Evolutionary conservation across 2,797 vertebrate genomes (phyloP).

Genomic region (Brachyrhaphis roseni): DNA sequence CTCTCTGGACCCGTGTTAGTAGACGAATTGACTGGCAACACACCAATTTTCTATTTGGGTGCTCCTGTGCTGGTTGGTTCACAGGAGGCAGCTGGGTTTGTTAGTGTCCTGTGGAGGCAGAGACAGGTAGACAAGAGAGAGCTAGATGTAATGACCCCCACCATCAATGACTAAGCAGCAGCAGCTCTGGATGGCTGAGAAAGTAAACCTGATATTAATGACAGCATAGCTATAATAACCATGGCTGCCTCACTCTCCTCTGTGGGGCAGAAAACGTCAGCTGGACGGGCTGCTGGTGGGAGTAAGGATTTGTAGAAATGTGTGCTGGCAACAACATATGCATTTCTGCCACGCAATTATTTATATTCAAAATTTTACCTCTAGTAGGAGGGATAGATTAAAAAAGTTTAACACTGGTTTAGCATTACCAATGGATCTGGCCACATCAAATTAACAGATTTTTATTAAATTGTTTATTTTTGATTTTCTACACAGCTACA

Average conservation of each 20-base stretch:
- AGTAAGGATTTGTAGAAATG: slow-evolving; percentile 18
- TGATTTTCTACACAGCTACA: not conserved
- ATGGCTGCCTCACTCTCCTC: slow-evolving; percentile 24
- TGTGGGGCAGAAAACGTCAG: slow-evolving; percentile 26
- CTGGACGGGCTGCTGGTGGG: slow-evolving; percentile 40
- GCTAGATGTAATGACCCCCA: slow-evolving; percentile 61
- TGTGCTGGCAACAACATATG: slow-evolving; percentile 30
- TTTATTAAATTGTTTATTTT: not conserved
- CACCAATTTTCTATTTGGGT: slow-evolving; percentile 52
- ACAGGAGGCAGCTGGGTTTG: slow-evolving; percentile 59
- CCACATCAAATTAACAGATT: not conserved
- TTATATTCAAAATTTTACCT: slow-evolving; percentile 1
- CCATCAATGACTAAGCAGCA: slow-evolving; percentile 57
- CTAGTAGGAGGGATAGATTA: not conserved
- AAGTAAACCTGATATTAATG: slow-evolving; percentile 69
- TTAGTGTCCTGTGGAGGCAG: slow-evolving; percentile 58
- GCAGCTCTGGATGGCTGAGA: slow-evolving; percentile 64
- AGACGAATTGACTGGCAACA: slow-evolving; percentile 52
- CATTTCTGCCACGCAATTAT: slow-evolving; percentile 10
- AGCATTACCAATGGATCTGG: not conserved
- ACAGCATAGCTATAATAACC: slow-evolving; percentile 69
- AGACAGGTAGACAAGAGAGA: slow-evolving; percentile 62
- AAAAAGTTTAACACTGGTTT: not conserved
- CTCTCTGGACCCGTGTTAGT: slow-evolving; percentile 32
- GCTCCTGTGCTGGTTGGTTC: slow-evolving; percentile 49